phyloP scores from a whole-genome alignment of 2,888 invertebrate species.

The Atherix ibis region DNA sequence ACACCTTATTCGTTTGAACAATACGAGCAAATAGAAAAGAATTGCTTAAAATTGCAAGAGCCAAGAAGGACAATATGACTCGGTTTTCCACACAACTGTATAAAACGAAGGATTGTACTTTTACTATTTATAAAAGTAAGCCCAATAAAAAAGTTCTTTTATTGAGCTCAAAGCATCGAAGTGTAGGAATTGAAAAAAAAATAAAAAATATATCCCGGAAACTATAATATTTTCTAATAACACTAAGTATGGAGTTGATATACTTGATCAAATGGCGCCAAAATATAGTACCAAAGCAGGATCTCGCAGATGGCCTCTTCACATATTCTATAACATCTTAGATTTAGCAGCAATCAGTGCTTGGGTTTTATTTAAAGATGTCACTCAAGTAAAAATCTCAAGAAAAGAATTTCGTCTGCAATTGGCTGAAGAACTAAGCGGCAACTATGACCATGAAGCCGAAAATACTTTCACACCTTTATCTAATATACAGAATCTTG shows the following conservation, averaged over 20 bases:
- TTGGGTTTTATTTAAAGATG: slow-evolving; percentile 13
- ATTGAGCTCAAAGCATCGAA: slow-evolving; percentile 15
- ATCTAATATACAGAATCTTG: no score
- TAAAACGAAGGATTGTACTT: slow-evolving; percentile 9
- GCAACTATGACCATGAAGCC: no score
- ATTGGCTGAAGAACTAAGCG: no score
- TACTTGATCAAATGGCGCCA: slow-evolving; percentile 12
- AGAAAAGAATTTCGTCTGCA: no score
- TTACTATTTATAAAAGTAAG: slow-evolving; percentile 18
- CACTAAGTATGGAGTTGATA: slow-evolving; percentile 11
- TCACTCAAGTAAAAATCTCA: slow-evolving; percentile 11
- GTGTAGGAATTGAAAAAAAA: slow-evolving; percentile 15
- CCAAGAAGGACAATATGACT: slow-evolving; percentile 10
- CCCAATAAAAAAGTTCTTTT: slow-evolving; percentile 15
- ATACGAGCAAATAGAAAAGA: slow-evolving; percentile 13
- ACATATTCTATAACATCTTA: slow-evolving; percentile 13
- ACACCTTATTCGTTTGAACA: slow-evolving; percentile 11
- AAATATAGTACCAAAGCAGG: slow-evolving; percentile 12
- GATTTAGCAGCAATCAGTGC: slow-evolving; percentile 13
- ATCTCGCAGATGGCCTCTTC: slow-evolving; percentile 12
- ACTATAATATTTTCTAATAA: slow-evolving; percentile 12
- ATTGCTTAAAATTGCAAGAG: slow-evolving; percentile 12
- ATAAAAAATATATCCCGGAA: slow-evolving; percentile 12
- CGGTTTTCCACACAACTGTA: slow-evolving; percentile 12
- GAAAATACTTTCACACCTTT: no score